Conservation (phyloP, 2,797 vertebrate genomes). For the Pangasius larnaudii region DNA sequence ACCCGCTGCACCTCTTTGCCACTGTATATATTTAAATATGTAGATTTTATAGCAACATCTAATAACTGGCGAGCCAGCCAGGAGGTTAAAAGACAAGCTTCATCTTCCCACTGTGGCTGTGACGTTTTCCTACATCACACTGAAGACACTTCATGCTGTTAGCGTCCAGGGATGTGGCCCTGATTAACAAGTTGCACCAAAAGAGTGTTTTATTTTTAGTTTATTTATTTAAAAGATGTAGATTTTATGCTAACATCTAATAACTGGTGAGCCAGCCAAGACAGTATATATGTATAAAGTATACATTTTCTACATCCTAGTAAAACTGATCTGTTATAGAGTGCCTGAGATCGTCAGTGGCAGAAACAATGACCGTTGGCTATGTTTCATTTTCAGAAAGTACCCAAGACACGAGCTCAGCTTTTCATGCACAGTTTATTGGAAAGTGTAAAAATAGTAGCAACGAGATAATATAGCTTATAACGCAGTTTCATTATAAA, state of each 20-base stretch:
- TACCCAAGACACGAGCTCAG: neutral
- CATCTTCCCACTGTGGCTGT: neutral
- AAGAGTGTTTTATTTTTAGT: neutral
- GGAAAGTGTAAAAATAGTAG: neutral
- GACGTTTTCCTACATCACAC: neutral
- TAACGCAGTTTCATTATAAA: neutral
- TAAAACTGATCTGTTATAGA: neutral
- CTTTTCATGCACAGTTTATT: neutral
- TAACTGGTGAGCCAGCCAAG: neutral
- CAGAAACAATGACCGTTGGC: neutral
- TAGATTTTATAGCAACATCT: neutral
- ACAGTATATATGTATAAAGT: neutral
- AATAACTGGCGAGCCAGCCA: no score
- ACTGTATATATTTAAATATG: neutral
- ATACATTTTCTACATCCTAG: neutral
- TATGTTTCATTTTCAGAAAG: neutral
- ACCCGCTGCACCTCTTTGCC: neutral
- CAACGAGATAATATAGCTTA: neutral
- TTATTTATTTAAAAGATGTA: neutral
- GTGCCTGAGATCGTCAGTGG: neutral
- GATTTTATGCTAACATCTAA: neutral
- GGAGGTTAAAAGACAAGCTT: neutral
- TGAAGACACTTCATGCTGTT: neutral
- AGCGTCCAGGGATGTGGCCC: neutral
- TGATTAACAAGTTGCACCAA: neutral